Base-by-base conservation (phyloP, 2,113 vertebrate species). In the Myxocyprinus asiaticus region DNA sequence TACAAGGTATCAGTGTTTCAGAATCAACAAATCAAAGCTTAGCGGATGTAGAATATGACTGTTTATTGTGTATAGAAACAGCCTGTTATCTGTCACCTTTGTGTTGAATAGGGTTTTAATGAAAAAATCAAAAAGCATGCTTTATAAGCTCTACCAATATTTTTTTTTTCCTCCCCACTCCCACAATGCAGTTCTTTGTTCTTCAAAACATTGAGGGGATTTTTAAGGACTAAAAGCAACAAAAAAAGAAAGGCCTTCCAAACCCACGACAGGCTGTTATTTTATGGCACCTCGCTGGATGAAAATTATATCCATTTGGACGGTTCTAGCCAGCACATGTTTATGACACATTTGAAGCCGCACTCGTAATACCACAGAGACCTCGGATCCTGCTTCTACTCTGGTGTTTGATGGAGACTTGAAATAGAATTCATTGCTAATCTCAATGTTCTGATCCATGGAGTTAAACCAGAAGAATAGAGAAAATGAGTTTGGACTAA, bases 351-450 rank as follows among this genome's bases (percentile, higher is more conserved):
- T 79, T 73, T 81, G 70, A 81, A 83, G 75, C 44, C 6, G 48
- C 42, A 44, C 70, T 61, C 64, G 58, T 63, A 72, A 63, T 67
- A 79, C 62, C 44, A 33, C 17, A 48, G 69, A 64, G 67, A 76
- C 55, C 80, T 65, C 44, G 63, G 62, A 62, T 67, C 61, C 47
- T 65, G 69, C 70, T 59, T 48, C 61, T 74, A 63, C 59, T 58
- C 51, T 62, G 78, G 51, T 1, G 55, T 81, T 85, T 86, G 67
- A 84, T 79, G 66, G 66, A 68, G 68, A 80, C 76, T 67, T 82
- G 55, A 84, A 87, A 84, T 76, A 77, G 58, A 82, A 83, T 83
- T 74, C 75, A 48, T 75, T 51, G 69, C 51, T 78, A 59, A 80
- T 82, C 62, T 44, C 4, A 7, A 45, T 58, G 42, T 47, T 67